These are phyloP conservation scores for Drosophila azteca DNA, from an alignment of 1,140 invertebrate species.

Conservation along the genomic window DNA sequence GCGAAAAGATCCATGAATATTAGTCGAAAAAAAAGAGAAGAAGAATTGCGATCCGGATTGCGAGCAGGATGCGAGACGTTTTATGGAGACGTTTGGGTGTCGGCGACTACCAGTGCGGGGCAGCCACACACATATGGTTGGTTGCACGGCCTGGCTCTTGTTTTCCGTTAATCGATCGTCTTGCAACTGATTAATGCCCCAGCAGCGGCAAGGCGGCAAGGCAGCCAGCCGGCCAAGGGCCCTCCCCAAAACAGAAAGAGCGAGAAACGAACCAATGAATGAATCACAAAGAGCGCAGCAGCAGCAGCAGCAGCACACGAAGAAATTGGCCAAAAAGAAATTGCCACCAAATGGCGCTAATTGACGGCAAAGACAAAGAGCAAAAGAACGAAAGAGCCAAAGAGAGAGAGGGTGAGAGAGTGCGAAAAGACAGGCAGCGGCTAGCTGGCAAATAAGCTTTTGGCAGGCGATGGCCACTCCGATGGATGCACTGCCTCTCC, in stretches of 20 bases:
- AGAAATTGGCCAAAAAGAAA: constrained; percentile 22
- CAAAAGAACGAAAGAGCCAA: background rate
- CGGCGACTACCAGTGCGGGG: constrained; percentile 9
- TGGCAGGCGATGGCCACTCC: constrained; percentile 41
- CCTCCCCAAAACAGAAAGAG: constrained; percentile 10
- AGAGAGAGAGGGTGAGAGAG: constrained; percentile 11
- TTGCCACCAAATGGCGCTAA: constrained; percentile 54
- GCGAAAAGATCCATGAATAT: constrained; percentile 1
- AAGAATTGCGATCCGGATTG: constrained; percentile 8
- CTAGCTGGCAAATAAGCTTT: constrained; percentile 20
- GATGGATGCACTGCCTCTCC: constrained; percentile 33
- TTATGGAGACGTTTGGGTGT: constrained; percentile 22
- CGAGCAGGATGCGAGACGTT: constrained; percentile 8
- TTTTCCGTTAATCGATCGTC: constrained; percentile 81
- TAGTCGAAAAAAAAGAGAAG: constrained; percentile 8
- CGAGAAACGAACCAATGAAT: constrained; percentile 14
- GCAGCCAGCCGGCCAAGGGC: constrained; percentile 49
- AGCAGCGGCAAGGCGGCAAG: constrained; percentile 6
- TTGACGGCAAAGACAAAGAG: constrained; percentile 25
- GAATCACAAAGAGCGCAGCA: constrained; percentile 36
- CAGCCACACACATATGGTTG: constrained; percentile 25
- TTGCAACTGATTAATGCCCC: constrained; percentile 81
- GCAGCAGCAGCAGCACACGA: constrained; percentile 4
- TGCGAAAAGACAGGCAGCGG: background rate
- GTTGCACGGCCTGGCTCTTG: constrained; percentile 49